Evolutionary conservation across 2,113 vertebrate genomes (phyloP), one percentile per base, ranked within the genome.

Genomic region (Silurus meridionalis): DNA sequence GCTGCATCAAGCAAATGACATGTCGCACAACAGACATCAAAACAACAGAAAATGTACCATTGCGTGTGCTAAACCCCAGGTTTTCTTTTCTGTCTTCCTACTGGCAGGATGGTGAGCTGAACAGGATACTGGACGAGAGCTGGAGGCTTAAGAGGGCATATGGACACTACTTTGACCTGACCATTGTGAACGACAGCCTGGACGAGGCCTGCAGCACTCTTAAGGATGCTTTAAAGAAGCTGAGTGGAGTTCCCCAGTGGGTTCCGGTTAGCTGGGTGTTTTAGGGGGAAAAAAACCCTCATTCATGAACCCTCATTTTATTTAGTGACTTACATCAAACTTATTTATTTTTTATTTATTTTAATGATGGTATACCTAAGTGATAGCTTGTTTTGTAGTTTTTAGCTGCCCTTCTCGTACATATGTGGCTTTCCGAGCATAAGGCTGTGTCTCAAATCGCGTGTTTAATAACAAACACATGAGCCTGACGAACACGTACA

Each of bases 181-280:
- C 93, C 91, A 93, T 99, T 86, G 88, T 97, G 89, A 99, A 98
- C 55, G 95, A 96, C 5, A 96, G 97, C 94, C 94, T 98, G 91
- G 97, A 99, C 52, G 93, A 95, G 79, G 96, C 96, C 28, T 99
- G 98, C 90, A 92, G 92, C 17, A 94, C 92, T 0, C 95, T 98
- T 83, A 96, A 96, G 80, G 93, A 94, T 0, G 96, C 97, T 23
- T 91, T 98, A 94, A 96, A 97, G 79, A 96, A 91, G 37, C 96
- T 99, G 75, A 95, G 95, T 0, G 91, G 92, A 3, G 96, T 97
- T 90, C 96, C 96, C 2, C 97, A 99, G 94, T 99, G 98, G 97
- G 97, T 99, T 75, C 97, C 97, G 0, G 97, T 98, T 90, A 96
- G 96, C 90, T 99, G 98, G 98, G 97, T 99, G 48, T 99, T 99